A percentile compares a stretch with the other conserved stretches of the same genome.
These are phyloP conservation scores for Pseudochirops corinnae DNA, from an alignment of 2,797 vertebrate genomes.

Conservation along the genomic window DNA sequence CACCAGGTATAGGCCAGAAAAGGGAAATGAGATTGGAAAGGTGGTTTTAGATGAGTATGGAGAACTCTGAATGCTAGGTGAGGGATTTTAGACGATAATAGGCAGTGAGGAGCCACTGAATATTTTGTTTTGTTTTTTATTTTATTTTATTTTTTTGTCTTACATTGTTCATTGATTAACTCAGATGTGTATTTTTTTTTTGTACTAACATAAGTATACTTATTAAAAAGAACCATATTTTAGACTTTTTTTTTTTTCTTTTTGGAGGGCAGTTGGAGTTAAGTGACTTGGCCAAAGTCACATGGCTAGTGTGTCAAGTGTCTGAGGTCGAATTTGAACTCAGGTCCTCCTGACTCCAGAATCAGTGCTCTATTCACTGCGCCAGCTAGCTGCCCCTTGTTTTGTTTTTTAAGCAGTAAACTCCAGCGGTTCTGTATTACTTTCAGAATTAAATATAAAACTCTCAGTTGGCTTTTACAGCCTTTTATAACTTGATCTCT, in stretches of 20 bases:
- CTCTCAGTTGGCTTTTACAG: neutral
- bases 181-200: too few relatives aligned
- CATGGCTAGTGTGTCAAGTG: too few relatives aligned
- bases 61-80: neutral
- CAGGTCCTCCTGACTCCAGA: too few relatives aligned
- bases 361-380: too few relatives aligned
- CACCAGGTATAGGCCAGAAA: neutral
- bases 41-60: neutral
- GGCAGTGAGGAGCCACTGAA: neutral
- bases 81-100: neutral
- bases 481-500: neutral
- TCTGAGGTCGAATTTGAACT: too few relatives aligned
- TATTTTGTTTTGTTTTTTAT: neutral
- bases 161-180: too few relatives aligned
- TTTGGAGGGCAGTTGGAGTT: too few relatives aligned
- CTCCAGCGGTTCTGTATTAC: neutral
- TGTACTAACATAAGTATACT: too few relatives aligned
- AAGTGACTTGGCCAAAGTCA: too few relatives aligned
- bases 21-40: neutral
- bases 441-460: neutral
- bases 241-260: too few relatives aligned
- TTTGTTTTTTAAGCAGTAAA: neutral
- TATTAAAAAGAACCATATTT: too few relatives aligned
- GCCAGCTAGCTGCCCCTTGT: neutral
- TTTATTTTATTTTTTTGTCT: too few relatives aligned